A percentile compares a stretch with the other conserved stretches of the same genome.
phyloP scores from a whole-genome alignment of 2,888 invertebrate genomes.

The Sesamia inferens region DNA sequence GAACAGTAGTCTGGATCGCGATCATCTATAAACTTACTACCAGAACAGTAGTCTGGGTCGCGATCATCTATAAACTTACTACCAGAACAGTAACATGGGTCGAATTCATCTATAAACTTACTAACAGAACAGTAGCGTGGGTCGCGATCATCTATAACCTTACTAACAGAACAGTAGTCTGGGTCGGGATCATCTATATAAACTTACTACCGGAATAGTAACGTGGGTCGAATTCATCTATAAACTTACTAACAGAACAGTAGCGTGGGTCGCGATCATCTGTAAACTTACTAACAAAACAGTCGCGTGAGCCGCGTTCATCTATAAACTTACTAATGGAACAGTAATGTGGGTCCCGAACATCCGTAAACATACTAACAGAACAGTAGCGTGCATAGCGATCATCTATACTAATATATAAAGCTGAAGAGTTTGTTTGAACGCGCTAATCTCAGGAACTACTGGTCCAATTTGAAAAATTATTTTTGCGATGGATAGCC shows the following conservation, averaged over 20 bases:
- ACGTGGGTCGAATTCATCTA: neutral
- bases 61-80: neutral
- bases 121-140: neutral
- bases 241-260: neutral
- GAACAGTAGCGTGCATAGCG: neutral
- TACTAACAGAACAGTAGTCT: neutral
- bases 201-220: neutral
- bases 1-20: too few species aligned
- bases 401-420: neutral
- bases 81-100: neutral
- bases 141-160: neutral
- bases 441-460: too few species aligned
- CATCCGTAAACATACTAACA: neutral
- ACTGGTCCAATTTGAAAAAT: too few species aligned
- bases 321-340: neutral
- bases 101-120: neutral
- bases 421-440: too few species aligned
- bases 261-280: neutral
- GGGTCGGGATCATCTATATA: neutral
- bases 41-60: too few species aligned
- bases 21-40: too few species aligned
- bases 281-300: too few species aligned
- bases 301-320: neutral
- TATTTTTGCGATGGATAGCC: too few species aligned
- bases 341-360: neutral